Conservation (phyloP, 1,140 invertebrate genomes). For the Scylla paramamosain region DNA sequence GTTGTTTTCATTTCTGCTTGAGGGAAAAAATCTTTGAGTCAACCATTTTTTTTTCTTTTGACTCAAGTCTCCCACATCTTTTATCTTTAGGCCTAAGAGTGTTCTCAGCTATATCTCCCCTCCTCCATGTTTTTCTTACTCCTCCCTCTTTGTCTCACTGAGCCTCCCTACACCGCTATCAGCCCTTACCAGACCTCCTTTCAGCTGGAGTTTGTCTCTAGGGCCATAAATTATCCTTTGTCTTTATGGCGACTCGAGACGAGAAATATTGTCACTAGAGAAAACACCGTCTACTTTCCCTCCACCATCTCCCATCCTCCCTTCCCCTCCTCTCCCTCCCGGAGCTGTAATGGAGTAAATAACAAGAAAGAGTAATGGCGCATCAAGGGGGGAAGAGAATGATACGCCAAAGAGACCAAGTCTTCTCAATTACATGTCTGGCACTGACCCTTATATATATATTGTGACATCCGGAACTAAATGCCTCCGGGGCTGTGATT, state of each 20-base stretch:
- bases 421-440: constrained; percentile 25
- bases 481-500: neutral
- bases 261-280: constrained; percentile 57
- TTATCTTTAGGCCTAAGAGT: neutral
- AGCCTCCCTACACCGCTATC: neutral
- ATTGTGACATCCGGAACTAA: neutral
- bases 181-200: neutral
- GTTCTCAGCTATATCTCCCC: constrained; percentile 27
- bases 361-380: constrained; percentile 33
- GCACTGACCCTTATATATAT: constrained; percentile 28
- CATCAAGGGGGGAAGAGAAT: neutral
- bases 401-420: neutral
- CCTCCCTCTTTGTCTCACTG: neutral
- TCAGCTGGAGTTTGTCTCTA: constrained; percentile 35
- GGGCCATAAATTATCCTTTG: constrained; percentile 59
- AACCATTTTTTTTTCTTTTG: neutral
- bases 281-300: constrained; percentile 27
- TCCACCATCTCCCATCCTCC: neutral
- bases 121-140: neutral
- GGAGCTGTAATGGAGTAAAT: constrained; percentile 29
- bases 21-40: neutral
- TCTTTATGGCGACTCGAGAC: constrained; percentile 61
- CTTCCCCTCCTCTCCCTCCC: neutral
- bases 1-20: neutral
- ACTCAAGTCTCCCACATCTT: neutral